Percentiles rank a stretch among this genome's conserved stretches.
phyloP scores from a whole-genome alignment of 2,888 invertebrate species.

The Stramonita haemastoma region DNA sequence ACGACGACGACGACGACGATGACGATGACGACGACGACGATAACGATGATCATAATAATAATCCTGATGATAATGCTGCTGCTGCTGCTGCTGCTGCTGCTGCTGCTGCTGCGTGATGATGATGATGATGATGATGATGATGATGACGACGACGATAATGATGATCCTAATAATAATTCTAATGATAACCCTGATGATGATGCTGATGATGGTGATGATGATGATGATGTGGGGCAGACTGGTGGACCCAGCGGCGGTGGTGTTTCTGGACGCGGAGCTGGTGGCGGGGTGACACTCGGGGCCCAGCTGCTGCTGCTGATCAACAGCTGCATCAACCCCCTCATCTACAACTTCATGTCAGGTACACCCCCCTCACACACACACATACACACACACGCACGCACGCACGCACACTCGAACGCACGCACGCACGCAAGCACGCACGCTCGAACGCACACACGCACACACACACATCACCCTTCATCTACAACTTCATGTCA shows the following conservation, averaged over 20 bases:
- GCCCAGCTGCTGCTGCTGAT: constrained; percentile 46
- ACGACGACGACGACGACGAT: not conserved
- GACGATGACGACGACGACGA: not conserved
- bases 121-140: constrained; percentile 5
- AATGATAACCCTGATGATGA: no score
- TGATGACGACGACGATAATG: not conserved
- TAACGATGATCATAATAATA: not conserved
- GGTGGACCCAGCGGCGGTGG: not conserved
- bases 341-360: constrained; percentile 49
- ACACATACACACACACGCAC: no score
- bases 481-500: no score
- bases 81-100: no score
- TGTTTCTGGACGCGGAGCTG: constrained; percentile 20
- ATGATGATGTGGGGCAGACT: not conserved
- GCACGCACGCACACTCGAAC: no score
- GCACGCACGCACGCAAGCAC: no score
- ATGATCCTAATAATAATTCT: no score
- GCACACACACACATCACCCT: no score
- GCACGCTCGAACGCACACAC: no score
- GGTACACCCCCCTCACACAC: constrained; percentile 14
- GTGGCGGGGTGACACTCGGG: constrained; percentile 45
- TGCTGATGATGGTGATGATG: not conserved
- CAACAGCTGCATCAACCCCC: constrained; percentile 49
- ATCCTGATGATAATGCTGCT: not conserved
- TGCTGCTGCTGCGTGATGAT: not conserved